phyloP scores from a whole-genome alignment of 2,113 vertebrate species.

The Cyprinodon variegatus region DNA sequence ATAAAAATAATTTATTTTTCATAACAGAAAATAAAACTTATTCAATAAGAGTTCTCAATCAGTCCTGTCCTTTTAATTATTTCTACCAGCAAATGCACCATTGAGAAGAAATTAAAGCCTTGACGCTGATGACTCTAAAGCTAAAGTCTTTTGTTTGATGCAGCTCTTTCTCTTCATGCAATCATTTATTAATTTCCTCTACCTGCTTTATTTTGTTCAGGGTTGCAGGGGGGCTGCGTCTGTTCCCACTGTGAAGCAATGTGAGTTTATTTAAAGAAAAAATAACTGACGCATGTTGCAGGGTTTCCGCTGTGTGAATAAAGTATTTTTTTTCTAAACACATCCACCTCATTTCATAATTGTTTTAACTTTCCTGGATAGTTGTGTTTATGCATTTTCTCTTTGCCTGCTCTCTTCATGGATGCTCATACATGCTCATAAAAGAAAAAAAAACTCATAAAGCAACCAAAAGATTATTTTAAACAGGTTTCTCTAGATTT shows the following conservation, averaged over 20 bases:
- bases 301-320: neutral
- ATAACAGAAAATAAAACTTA: neutral
- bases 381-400: neutral
- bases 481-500: neutral
- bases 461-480: neutral
- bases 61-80: neutral
- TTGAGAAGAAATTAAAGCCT: neutral
- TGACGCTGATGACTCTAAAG: neutral
- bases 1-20: neutral
- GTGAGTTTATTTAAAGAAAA: neutral
- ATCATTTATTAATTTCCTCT: neutral
- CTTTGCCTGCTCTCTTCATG: neutral
- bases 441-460: neutral
- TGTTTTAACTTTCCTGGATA: neutral
- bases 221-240: neutral
- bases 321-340: neutral
- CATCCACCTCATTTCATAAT: neutral
- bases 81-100: neutral
- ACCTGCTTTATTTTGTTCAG: neutral
- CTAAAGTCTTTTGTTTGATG: neutral
- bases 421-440: neutral
- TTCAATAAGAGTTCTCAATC: neutral
- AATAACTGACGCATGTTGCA: neutral
- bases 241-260: neutral
- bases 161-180: neutral